phyloP scores from a whole-genome alignment of 2,888 invertebrate species.

The Drosophila kokeensis region DNA sequence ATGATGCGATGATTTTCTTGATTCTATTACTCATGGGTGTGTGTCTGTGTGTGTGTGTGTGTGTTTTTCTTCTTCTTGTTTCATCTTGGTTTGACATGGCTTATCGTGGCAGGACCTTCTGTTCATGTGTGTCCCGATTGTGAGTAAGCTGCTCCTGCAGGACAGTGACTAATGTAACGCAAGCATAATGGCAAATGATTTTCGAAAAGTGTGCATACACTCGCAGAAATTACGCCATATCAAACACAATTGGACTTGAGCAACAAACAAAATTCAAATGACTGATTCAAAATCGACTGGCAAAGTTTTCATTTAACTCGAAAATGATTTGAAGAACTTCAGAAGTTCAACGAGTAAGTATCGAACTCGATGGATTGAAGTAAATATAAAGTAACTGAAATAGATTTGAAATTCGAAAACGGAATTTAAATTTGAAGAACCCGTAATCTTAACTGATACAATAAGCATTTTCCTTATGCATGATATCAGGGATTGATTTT shows the following conservation, averaged over 20 bases:
- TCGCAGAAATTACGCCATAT: neutral
- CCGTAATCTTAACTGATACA: too few species aligned
- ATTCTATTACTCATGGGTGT: neutral
- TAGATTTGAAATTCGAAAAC: neutral
- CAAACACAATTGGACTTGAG: neutral
- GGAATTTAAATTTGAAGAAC: neutral
- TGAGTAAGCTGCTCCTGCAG: constrained; percentile 14
- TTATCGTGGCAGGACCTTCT: constrained; percentile 44
- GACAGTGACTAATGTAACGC: constrained; percentile 56
- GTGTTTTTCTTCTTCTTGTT: neutral
- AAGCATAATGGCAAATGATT: constrained; percentile 66
- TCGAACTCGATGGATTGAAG: too few species aligned
- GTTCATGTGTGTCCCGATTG: constrained; percentile 3
- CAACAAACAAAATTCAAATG: neutral
- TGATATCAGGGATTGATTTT: neutral
- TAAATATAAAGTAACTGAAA: too few species aligned
- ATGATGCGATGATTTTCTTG: constrained; percentile 3
- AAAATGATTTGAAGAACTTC: neutral
- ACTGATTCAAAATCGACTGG: neutral
- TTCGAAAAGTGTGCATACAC: constrained; percentile 35
- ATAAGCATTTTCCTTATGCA: neutral
- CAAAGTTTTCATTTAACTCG: too few species aligned
- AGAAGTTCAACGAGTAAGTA: too few species aligned
- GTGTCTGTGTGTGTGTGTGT: neutral
- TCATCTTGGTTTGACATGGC: constrained; percentile 20